These are phyloP conservation scores for Cephalopterus ornatus DNA, from an alignment of 2,113 vertebrate species.

Conservation along the genomic window DNA sequence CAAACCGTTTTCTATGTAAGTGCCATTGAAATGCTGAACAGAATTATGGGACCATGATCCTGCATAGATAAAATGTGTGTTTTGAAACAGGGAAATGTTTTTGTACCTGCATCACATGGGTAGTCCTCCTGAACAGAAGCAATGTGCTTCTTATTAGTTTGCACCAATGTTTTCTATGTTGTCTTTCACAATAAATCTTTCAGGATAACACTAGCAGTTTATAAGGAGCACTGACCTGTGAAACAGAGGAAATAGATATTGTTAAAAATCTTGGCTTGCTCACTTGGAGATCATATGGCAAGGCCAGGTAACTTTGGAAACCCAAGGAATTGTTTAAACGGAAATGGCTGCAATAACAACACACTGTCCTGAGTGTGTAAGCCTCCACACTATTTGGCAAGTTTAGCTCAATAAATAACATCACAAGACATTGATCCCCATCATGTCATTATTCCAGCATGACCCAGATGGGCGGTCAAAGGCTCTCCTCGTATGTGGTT, in stretches of 20 bases:
- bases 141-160: background rate
- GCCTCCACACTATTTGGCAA: background rate
- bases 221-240: slow-evolving; percentile 28
- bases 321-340: background rate
- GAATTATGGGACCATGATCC: background rate
- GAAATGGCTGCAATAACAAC: background rate
- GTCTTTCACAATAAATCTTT: slow-evolving; percentile 11
- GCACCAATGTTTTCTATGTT: background rate
- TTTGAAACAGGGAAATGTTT: background rate
- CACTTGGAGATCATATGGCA: background rate
- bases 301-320: slow-evolving; percentile 32
- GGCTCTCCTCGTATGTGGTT: background rate
- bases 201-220: background rate
- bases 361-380: background rate
- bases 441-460: accelerated
- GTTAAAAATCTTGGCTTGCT: slow-evolving; percentile 19
- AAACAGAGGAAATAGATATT: slow-evolving; percentile 28
- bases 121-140: background rate
- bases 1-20: slow-evolving; percentile 23
- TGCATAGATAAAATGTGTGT: background rate
- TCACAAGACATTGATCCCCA: background rate
- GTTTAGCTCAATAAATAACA: background rate
- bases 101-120: background rate
- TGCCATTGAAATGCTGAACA: background rate
- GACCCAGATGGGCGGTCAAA: background rate